Base-by-base conservation (phyloP, 2,113 vertebrate species). In the Caretta caretta region DNA sequence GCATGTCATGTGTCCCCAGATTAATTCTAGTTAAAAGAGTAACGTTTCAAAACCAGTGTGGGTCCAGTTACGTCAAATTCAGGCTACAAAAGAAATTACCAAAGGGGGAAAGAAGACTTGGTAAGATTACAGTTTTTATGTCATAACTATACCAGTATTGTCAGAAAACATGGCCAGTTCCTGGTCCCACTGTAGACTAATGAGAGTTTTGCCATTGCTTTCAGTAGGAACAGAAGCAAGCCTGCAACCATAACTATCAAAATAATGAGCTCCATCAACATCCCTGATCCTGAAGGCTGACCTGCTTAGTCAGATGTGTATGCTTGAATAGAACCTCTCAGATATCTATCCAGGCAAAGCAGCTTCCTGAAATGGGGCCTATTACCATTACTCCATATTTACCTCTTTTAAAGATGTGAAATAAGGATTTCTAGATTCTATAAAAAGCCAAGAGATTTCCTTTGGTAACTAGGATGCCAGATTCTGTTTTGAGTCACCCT, bases 381-480 rank as follows among this genome's bases (percentile, higher is more conserved):
- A 54, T 94, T 86, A 86, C 51, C 65, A 51, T 56, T 72, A 5
- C n/a, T 90, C 50, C 78, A 72, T 49, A 31, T 80, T n/a, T 14
- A n/a, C 48, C 54, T 87, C 27, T 65, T 25, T 81, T 83, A 86
- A 80, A 80, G 62, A 80, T 88, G 69, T 86, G 80, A 95, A 69
- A 46, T 42, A 53, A 78, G 42, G 57, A 29, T 1, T 0, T 57
- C 8, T 31, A 59, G 1, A 0, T n/a, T 49, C 83, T 16, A 59
- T 8, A 4, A 76, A 89, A 93, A 90, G 69, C 42, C 27, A 78
- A 79, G 62, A 54, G 31, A 83, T 76, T 95, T 94, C 93, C 92
- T 92, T 80, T 51, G 87, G 81, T 57, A 86, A 93, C 87, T 85
- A 93, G 88, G 89, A 94, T 83, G 42, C 35, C 84, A 54, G 29